Conservation (phyloP, 2,113 vertebrate genomes). For the Cheirogaleus medius region DNA sequence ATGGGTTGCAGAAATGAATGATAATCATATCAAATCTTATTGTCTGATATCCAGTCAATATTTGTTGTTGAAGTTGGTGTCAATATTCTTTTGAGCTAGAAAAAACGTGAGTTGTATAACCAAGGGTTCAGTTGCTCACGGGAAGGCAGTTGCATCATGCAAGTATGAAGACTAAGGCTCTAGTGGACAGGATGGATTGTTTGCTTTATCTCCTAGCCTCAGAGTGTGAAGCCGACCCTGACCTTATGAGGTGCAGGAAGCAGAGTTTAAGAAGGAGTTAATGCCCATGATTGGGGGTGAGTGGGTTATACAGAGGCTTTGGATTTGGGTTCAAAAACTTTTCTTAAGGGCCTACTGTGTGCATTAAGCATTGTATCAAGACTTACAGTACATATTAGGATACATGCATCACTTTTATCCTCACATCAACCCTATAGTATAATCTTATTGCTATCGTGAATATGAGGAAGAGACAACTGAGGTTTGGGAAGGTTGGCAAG, state of each 20-base stretch:
- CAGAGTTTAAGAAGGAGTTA: not conserved
- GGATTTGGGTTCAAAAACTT: not conserved
- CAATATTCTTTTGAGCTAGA: not conserved
- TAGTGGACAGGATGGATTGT: not conserved
- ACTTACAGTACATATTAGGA: not conserved
- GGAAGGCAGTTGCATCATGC: not conserved
- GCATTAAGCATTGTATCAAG: not conserved
- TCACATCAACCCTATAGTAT: not conserved
- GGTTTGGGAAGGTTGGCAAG: not conserved
- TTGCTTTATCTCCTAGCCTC: not conserved
- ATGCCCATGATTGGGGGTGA: not conserved
- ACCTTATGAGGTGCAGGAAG: not conserved
- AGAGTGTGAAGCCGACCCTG: not conserved
- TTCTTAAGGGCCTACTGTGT: not conserved
- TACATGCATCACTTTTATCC: not conserved
- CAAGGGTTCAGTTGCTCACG: not conserved
- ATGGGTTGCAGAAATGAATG: not conserved
- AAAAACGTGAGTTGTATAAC: not conserved
- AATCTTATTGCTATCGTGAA: not conserved
- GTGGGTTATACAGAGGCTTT: not conserved
- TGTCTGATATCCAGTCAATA: not conserved
- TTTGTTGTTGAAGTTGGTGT: not conserved
- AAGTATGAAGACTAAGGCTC: not conserved
- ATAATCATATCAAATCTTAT: not conserved
- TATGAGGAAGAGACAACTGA: not conserved